phyloP scores from a whole-genome alignment of 92 coral and sea anemone species.

The Palythoa heliodiscus region DNA sequence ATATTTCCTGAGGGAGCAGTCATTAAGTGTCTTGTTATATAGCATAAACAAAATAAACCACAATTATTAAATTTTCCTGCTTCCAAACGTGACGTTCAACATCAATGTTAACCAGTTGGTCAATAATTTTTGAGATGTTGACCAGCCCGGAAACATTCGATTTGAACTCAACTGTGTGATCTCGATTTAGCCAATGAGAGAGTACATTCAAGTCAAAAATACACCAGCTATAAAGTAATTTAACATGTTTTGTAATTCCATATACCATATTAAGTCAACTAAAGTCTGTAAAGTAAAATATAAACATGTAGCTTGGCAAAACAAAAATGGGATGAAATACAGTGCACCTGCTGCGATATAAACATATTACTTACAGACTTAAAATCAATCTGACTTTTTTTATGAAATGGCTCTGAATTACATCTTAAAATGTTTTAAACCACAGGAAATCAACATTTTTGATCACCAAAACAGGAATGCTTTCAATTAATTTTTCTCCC shows the following conservation, averaged over 20 bases:
- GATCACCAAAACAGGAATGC: background rate
- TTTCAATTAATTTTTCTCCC: background rate
- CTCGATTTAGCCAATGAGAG: too few relatives aligned
- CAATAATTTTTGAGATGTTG: too few relatives aligned
- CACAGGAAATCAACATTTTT: background rate
- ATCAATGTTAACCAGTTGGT: too few relatives aligned
- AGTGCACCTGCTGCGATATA: conserved; percentile 25
- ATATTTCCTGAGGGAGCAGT: too few relatives aligned
- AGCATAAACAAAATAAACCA: too few relatives aligned
- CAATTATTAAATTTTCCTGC: too few relatives aligned
- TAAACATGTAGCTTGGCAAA: background rate
- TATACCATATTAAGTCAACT: background rate
- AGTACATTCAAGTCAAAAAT: too few relatives aligned
- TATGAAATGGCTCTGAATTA: conserved; percentile 9
- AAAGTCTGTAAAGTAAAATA: background rate
- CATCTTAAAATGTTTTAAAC: background rate
- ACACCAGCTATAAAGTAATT: too few relatives aligned
- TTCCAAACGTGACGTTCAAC: too few relatives aligned
- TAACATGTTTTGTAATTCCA: background rate
- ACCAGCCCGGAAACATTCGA: too few relatives aligned
- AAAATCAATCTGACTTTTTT: conserved; percentile 6
- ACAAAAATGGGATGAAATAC: background rate
- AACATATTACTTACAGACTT: conserved; percentile 2
- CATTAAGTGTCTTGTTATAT: too few relatives aligned
- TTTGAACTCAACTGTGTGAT: too few relatives aligned